These are phyloP conservation scores for Choloepus didactylus DNA, from an alignment of 2,797 vertebrate species.

Conservation along the genomic window DNA sequence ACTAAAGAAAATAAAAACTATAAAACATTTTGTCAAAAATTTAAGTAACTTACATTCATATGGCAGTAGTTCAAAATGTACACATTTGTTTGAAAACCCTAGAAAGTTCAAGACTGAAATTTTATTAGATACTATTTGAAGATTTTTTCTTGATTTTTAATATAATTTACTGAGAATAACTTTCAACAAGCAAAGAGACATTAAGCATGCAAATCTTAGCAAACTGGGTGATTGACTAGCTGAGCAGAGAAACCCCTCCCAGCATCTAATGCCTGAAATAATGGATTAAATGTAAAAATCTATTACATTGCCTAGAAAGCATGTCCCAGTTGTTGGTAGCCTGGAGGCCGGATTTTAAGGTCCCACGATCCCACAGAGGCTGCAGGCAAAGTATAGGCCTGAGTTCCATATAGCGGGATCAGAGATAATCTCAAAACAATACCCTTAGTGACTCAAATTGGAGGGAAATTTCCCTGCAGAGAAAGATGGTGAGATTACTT, in stretches of 20 bases:
- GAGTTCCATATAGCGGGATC: not conserved
- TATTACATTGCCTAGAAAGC: not conserved
- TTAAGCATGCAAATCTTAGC: not conserved
- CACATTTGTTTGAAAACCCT: not conserved
- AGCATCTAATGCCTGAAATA: not conserved
- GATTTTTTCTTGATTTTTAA: slow-evolving; percentile 70
- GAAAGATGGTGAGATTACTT: slow-evolving; percentile 62
- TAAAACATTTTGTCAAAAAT: not conserved
- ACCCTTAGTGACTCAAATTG: not conserved
- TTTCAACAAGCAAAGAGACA: slow-evolving; percentile 31
- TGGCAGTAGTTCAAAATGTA: slow-evolving; percentile 43
- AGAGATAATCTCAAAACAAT: not conserved
- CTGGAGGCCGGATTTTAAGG: not conserved
- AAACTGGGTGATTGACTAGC: not conserved
- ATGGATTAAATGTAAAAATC: not conserved
- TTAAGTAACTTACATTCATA: not conserved
- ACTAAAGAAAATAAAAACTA: slow-evolving; percentile 48
- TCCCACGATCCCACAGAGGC: not conserved
- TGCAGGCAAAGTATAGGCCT: not conserved
- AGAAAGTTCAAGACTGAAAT: slow-evolving; percentile 72
- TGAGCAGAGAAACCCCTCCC: not conserved
- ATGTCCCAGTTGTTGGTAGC: not conserved
- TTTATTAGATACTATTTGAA: slow-evolving; percentile 75
- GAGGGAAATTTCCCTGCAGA: not conserved
- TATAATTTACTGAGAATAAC: slow-evolving; percentile 78